phyloP scores from a whole-genome alignment of 1,140 invertebrate species.

The Brachionus asplanchnoidis region DNA sequence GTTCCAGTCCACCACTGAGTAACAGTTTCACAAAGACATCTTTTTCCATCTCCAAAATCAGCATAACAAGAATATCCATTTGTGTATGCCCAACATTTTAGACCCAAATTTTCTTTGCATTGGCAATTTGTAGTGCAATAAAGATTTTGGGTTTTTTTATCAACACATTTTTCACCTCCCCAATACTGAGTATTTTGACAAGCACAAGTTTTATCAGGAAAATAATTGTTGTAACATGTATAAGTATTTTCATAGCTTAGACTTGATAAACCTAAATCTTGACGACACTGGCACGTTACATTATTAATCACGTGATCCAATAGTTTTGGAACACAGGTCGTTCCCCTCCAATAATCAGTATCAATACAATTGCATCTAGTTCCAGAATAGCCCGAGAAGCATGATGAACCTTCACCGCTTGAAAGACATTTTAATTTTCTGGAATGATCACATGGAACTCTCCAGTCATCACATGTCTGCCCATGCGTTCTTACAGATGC shows the following conservation, averaged over 20 bases:
- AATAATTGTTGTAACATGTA: neutral
- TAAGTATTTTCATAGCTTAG: neutral
- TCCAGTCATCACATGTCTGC: neutral
- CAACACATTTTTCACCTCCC: neutral
- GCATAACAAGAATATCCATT: neutral
- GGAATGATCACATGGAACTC: constrained; percentile 10
- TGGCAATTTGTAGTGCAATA: neutral
- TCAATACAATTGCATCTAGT: neutral
- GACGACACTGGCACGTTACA: neutral
- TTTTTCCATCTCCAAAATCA: neutral
- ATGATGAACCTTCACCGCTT: neutral
- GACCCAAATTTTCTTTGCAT: neutral
- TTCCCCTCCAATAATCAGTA: constrained; percentile 16
- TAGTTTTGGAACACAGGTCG: neutral
- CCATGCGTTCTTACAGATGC: neutral
- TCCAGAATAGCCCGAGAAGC: neutral
- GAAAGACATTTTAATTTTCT: constrained; percentile 1
- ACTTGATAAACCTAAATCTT: neutral
- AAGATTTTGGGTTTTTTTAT: neutral
- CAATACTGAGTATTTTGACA: neutral
- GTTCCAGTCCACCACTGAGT: neutral
- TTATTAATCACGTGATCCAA: neutral
- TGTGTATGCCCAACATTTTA: neutral
- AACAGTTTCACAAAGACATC: neutral
- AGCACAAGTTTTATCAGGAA: neutral